Evolutionary conservation across 2,888 invertebrate genomes (phyloP), one percentile per base, ranked within the genome.

Genomic region (Lordiphosa fenestrarum): DNA sequence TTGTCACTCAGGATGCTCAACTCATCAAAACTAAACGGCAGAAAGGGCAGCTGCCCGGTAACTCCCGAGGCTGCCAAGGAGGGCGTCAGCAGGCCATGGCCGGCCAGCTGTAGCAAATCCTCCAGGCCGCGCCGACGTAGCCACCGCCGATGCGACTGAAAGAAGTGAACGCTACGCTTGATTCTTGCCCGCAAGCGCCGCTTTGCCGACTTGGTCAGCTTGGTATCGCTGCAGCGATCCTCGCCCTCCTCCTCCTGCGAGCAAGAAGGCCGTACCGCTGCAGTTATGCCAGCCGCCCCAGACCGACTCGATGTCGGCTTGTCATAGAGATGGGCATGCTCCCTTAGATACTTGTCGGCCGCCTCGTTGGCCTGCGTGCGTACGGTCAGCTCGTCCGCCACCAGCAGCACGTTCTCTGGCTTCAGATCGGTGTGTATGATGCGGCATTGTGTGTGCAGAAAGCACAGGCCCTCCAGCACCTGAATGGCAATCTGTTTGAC

Each of bases 401-500:
- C 96, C 72, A 98, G 92, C 75, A 98, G 91, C 63, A 98, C 97
- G 91, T 98, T 98, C 90, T 98, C 98, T 72, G 94, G 99, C 89
- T 96, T 96, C 72, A 96, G 95, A 88, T 96, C 96, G 37, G 96
- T 96, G 88, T 96, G 96, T 87, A 96, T 96, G 84, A 96, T 98
- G 90, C 95, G 94, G 91, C 98, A 99, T 91, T 98, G 97, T 57
- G 94, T 93, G 91, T 99, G 99, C 75, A 99, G 92, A 91, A 98
- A 98, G 89, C 97, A 95, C 74, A 99, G 92, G n/a, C 98, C 96
- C 90, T 97, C 96, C 35, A 98, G 91, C 58, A 97, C 96, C 93
- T 99, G 99, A 77, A 93, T 92, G 84, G 97, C 98, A 74, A 99
- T 99, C 77, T 94, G 95, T 90, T 96, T 96, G 37, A 99, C 98